Base-by-base conservation (phyloP, 2,888 invertebrate species). In the Caenorhabditis auriculariae region DNA sequence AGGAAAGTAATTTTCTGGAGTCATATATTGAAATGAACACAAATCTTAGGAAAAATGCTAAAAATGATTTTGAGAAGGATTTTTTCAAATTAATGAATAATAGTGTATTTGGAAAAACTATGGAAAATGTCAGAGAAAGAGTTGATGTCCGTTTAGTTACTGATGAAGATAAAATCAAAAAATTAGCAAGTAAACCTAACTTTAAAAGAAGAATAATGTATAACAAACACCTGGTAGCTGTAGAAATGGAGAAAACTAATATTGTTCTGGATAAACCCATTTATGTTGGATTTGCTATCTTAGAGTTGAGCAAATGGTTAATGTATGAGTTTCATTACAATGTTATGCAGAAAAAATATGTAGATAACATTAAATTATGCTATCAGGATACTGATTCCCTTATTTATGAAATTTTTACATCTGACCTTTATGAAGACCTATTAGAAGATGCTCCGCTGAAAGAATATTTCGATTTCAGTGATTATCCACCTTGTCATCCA, bases 11-110 rank as follows among this genome's bases (percentile, higher is more conserved):
- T 32, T 67, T 60, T 61, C 24, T 60, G 2, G 26, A 24, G 19
- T 3, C 23, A 2, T 70, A 72, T 55, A 72, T 69, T 19, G 54
- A 57, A 12, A n/a, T 67, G 39, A 69, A 69, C 41, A 72, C 70
- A 26, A 72, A 69, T 60, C 48, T 72, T 7, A 48, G 69, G 44
- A 75, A 69, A n/a, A 66, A 66, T 12, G 80, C 65, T 64, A 76
- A 62, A 53, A 77, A 66, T 61, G 71, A 76, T 21, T 83, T 82
- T 63, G 78, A 77, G 51, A 83, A 80, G 62, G 75, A 77, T 59
- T 78, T 84, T 54, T 83, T 82, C 57, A 83, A 83, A 72, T 54
- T 82, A 23, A 75, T 82, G 77, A 82, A 82, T 54, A 82, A 83
- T 60, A 54, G 71, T 5, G 74, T 81, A 17, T 83, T 77, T 66